phyloP scores from a whole-genome alignment of 1,140 invertebrate species.

The Andrena cerasifolii region DNA sequence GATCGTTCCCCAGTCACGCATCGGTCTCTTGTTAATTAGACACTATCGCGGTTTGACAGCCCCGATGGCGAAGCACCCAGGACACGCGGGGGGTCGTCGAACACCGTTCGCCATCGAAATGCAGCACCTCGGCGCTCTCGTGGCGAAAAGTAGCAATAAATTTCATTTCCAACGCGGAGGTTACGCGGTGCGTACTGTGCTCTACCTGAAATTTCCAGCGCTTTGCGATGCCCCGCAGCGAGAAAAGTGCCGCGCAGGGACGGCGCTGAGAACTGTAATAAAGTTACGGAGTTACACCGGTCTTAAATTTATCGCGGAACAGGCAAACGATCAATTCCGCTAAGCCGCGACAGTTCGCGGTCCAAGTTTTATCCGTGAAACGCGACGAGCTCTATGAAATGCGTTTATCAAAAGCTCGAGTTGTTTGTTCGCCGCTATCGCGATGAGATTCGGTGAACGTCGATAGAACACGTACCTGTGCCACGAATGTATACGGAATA shows the following conservation, averaged over 20 bases:
- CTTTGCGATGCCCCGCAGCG: background rate
- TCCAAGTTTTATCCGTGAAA: too few species aligned
- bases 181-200: slow-evolving; percentile 9
- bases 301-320: background rate
- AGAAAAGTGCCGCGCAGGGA: background rate
- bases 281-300: background rate
- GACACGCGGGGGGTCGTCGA: background rate
- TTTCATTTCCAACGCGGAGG: background rate
- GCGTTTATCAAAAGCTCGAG: background rate
- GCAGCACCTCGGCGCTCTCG: background rate
- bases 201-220: slow-evolving; percentile 1
- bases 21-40: too few species aligned
- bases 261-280: background rate
- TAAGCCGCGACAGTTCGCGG: background rate
- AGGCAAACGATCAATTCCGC: background rate
- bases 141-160: background rate
- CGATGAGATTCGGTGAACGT: too few species aligned
- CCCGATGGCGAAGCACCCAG: background rate
- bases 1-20: too few species aligned
- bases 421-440: too few species aligned
- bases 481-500: too few species aligned
- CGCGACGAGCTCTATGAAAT: too few species aligned
- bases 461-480: too few species aligned
- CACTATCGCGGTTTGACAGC: background rate
- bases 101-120: background rate